Base-by-base conservation (phyloP, 1,140 invertebrate genomes). In the Macrobrachium rosenbergii region DNA sequence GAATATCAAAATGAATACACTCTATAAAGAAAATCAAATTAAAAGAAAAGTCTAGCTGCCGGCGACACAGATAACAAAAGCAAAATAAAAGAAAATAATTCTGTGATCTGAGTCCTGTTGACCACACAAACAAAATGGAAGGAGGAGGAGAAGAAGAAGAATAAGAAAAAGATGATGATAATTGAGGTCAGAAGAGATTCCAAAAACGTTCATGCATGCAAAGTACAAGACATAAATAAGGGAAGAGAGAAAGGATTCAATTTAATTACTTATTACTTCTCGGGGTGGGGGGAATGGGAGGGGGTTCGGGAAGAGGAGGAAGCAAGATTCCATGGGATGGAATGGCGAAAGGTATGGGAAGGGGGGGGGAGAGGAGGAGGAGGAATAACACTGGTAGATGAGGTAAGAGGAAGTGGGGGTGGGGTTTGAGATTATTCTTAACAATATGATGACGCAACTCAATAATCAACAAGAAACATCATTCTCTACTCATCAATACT, bases 1-100 rank as follows among this genome's bases (percentile, higher is more conserved):
- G 28, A 23, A 79, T 82, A 82, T 82, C 64, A 67, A 82, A 60
- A 69, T 76, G 64, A 60, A 82, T 62, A 82, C 45, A 82, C 59
- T 10, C 67, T 76, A 82, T 60, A 73, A 21, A 83, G 19, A 21
- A 62, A 43, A 82, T 75, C 3, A 37, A 52, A 52, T 52, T 52
- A 52, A 52, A 52, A 5, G 6, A 52, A 2, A 52, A 8, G 2
- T 52, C 3, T 2, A 52, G 12, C 12, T 52, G 52, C 12, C 52
- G 52, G 52, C 52, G 52, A 52, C 52, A 52, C 12, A 52, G 52
- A 52, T 10, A 52, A n/a, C 6, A 52, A 52, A 52, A 52, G 2
- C 52, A 52, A 52, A 52, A 52, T 10, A 12, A 5, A 0, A 10
- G 12, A 52, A 52, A 8, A 52, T 52, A 5, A 6, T 5, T 52